Evolutionary conservation across 2,113 vertebrate species (phyloP).

Genomic region (Oenanthe melanoleuca): DNA sequence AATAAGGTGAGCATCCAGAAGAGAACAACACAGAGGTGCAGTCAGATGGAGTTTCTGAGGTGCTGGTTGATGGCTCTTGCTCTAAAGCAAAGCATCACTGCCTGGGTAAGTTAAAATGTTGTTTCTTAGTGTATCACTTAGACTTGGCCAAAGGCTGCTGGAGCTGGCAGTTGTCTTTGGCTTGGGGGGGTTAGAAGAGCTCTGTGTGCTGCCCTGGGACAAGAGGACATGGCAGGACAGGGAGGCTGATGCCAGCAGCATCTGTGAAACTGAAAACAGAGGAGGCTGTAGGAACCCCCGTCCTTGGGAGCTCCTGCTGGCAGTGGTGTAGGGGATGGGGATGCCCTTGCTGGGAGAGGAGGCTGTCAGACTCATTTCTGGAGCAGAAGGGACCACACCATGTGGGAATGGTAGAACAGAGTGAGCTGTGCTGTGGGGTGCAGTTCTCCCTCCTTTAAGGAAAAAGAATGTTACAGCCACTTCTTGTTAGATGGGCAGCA

Average conservation of each 20-base stretch:
- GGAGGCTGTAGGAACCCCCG: neutral
- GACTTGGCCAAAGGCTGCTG: neutral
- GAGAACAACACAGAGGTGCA: neutral
- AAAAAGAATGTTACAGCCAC: neutral
- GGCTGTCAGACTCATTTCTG: neutral
- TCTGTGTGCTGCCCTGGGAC: neutral
- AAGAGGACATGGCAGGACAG: neutral
- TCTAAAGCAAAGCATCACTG: neutral
- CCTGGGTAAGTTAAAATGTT: neutral
- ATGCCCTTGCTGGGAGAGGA: neutral
- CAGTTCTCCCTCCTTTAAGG: fast-evolving
- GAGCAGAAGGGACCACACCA: neutral
- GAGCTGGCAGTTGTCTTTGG: neutral
- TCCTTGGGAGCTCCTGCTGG: neutral
- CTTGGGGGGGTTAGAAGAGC: neutral
- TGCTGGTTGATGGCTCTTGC: neutral
- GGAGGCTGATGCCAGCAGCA: neutral
- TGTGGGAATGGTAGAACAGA: neutral
- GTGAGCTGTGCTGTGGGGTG: neutral
- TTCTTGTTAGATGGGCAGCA: fast-evolving
- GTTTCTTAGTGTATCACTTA: neutral
- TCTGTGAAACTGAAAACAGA: neutral
- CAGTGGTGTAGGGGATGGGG: neutral
- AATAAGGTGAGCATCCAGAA: neutral
- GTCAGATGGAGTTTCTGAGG: neutral